phyloP scores from a whole-genome alignment of 2,888 invertebrate species.

The Nymphalis urticae region DNA sequence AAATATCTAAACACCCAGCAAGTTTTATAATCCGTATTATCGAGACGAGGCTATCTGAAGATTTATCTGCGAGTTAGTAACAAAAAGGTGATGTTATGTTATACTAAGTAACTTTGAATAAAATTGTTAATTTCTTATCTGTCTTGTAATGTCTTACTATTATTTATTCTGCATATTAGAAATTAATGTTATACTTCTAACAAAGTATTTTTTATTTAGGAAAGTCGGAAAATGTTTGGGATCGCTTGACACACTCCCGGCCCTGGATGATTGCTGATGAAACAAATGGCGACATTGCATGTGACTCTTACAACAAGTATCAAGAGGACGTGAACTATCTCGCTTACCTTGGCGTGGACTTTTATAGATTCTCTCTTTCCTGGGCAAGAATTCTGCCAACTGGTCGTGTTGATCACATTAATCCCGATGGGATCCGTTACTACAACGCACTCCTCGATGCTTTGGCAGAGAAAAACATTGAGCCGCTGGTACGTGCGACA shows the following conservation, averaged over 20 bases:
- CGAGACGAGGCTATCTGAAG: conserved; percentile 1
- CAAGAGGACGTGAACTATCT: conserved; percentile 81
- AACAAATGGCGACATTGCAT: conserved; percentile 85
- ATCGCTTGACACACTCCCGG: conserved; percentile 74
- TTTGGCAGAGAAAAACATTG: conserved; percentile 82
- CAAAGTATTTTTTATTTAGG: conserved; percentile 60
- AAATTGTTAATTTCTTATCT: too few species aligned
- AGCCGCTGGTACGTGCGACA: conserved; percentile 74
- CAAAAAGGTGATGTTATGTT: background rate
- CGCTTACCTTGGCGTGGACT: conserved; percentile 77
- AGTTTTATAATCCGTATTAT: conserved; percentile 13
- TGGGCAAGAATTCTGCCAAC: conserved; percentile 85
- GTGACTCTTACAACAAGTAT: conserved; percentile 86
- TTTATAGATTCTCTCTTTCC: conserved; percentile 82
- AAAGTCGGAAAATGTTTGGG: conserved; percentile 85
- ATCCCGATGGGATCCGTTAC: conserved; percentile 83
- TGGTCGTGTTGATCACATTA: conserved; percentile 79
- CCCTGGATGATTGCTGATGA: conserved; percentile 83
- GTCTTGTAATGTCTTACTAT: too few species aligned
- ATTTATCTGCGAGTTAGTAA: background rate
- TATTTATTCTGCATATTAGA: too few species aligned
- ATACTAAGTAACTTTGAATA: background rate
- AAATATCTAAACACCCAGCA: conserved; percentile 8
- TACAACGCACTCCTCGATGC: conserved; percentile 85
- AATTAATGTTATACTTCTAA: background rate